Evolutionary conservation across 2,797 vertebrate genomes (phyloP), one percentile per base, ranked within the genome.

Genomic region (Anguilla pacifica): DNA sequence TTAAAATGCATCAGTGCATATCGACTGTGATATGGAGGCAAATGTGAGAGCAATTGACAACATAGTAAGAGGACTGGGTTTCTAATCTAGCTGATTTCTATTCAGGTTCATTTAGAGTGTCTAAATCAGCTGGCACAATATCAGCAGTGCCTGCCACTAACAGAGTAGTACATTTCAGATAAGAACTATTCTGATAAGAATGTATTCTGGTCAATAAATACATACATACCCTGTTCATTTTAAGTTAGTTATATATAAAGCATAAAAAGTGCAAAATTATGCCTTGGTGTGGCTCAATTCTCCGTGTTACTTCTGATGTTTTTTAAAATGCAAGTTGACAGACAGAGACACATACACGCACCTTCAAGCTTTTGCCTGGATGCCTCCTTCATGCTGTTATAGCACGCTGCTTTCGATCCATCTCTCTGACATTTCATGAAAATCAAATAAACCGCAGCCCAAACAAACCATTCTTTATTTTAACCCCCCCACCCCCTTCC

Each of bases 21-120:
- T 77, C 31, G 43, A 77, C 39, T 35, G 6, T 15, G 72, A 77
- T 35, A 77, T 35, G 31, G 31, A 15, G 6, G 31, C 31, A 13
- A 39, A 39, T 39, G 39, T 77, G 72, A 31, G 28, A 39, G 13
- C 59, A 51, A 28, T 4, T 39, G 31, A 82, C 46, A 5, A 61
- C 57, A 64, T 0, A 57, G 55, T 64, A 31, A 83, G 74, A 46
- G 53, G 55, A 91, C 92, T 91, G 87, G 92, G 88, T 93, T 94
- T 95, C 93, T 93, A 95, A 96, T 95, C 92, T 46, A 46, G 43
- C 92, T 70, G 6, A 70, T 39, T 77, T 77, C 35, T 88, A 92
- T 94, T 95, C 95, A 94, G 94, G 94, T 94, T 93, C 86, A 92
- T 93, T 85, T 92, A 93, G 93, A 93, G 89, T 39, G 72, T 86